Conservation (phyloP, 2,888 invertebrate genomes). For the Helobdella robusta region DNA sequence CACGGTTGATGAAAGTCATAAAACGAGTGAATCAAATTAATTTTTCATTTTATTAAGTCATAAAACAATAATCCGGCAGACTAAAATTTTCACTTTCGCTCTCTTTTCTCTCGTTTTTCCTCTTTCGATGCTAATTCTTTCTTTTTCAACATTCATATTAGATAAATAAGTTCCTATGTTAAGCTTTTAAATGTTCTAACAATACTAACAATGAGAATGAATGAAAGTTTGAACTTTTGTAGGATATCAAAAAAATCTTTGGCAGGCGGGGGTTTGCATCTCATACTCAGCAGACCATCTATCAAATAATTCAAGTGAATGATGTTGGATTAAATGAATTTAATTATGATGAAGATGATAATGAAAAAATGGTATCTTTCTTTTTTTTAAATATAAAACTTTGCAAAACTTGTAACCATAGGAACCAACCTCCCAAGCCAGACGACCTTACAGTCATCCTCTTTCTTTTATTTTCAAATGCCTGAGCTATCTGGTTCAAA, state of each 20-base stretch:
- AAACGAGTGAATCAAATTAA: too few species aligned
- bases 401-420: background rate
- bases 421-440: slow-evolving; percentile 12
- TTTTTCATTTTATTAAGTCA: too few species aligned
- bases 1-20: background rate
- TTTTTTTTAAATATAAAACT: background rate
- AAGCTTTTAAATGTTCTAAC: too few species aligned
- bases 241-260: slow-evolving; percentile 93
- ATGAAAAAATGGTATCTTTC: too few species aligned
- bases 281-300: slow-evolving; percentile 82
- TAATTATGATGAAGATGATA: too few species aligned
- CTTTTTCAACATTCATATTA: too few species aligned
- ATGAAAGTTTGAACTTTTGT: slow-evolving; percentile 95
- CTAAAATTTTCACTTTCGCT: too few species aligned
- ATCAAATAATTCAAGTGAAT: background rate
- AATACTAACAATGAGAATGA: slow-evolving; percentile 58
- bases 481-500: slow-evolving; percentile 89
- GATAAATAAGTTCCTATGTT: too few species aligned
- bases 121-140: too few species aligned
- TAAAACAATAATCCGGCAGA: too few species aligned
- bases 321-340: too few species aligned
- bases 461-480: slow-evolving; percentile 81
- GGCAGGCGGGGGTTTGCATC: slow-evolving; percentile 89
- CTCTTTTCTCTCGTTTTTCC: too few species aligned
- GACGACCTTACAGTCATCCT: slow-evolving; percentile 56